Percentiles rank a stretch among this genome's conserved stretches.
Conservation (phyloP, 37 sponge, comb jelly and placozoan species). For the Bolinopsis microptera region DNA sequence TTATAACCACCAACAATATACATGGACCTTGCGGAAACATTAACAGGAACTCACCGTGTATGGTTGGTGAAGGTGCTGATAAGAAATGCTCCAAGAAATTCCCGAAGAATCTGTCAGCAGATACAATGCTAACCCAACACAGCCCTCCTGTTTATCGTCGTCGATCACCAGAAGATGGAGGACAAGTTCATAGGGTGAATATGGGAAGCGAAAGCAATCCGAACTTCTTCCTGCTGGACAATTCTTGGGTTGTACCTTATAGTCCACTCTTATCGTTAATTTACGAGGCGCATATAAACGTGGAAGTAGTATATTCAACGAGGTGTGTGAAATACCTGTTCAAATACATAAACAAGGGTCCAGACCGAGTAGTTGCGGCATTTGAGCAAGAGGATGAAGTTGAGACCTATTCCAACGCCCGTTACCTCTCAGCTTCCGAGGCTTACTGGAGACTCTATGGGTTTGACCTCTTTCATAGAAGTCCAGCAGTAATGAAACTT, state of each 20-base stretch:
- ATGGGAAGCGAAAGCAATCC: background rate
- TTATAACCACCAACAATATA: background rate
- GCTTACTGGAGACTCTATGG: slow-evolving; percentile 53
- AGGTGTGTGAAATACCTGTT: slow-evolving; percentile 25
- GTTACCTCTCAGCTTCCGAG: slow-evolving; percentile 52
- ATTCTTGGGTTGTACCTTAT: slow-evolving; percentile 27
- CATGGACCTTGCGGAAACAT: slow-evolving; percentile 36
- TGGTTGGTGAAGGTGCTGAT: slow-evolving; percentile 28
- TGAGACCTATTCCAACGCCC: slow-evolving; percentile 3
- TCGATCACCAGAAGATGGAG: background rate
- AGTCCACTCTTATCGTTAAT: background rate
- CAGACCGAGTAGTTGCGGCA: background rate
- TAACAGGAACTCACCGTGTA: background rate
- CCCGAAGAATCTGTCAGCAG: background rate
- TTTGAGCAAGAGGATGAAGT: background rate
- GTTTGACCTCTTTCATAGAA: background rate
- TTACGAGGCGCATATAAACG: background rate
- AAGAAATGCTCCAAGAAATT: background rate
- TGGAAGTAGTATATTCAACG: background rate
- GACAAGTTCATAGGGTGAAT: background rate
- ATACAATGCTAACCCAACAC: background rate
- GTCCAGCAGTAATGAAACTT: background rate
- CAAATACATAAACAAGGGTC: background rate
- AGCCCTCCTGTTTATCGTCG: background rate
- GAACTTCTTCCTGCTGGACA: background rate